Evolutionary conservation across 2,797 vertebrate genomes (phyloP).

Genomic region (Neosalanx taihuensis): DNA sequence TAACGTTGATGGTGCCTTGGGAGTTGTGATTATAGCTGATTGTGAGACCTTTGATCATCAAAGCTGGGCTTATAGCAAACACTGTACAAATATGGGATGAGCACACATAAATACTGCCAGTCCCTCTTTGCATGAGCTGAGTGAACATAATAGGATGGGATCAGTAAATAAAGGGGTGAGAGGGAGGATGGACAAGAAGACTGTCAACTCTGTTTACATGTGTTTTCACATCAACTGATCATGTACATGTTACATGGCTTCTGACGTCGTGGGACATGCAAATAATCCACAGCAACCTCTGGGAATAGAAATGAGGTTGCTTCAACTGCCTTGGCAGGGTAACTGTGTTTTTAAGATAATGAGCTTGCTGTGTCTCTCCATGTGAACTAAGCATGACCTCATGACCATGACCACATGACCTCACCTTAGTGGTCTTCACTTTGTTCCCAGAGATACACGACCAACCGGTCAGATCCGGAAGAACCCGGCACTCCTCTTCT

Average conservation of each 20-base stretch:
- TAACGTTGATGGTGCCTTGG: constrained; percentile 56
- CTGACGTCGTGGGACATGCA: background rate
- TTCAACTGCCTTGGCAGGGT: background rate
- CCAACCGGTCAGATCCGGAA: constrained; percentile 75
- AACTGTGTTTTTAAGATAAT: background rate
- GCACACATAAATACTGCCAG: constrained; percentile 33
- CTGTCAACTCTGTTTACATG: background rate
- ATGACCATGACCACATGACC: constrained; percentile 27
- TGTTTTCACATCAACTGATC: background rate
- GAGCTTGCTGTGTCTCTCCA: background rate
- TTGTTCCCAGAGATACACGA: constrained; percentile 76
- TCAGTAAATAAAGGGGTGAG: background rate
- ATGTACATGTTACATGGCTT: background rate
- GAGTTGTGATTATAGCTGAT: constrained; percentile 54
- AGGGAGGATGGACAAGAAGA: background rate
- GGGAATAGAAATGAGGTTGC: too few relatives aligned
- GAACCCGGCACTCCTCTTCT: constrained; percentile 72
- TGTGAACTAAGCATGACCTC: constrained; percentile 26
- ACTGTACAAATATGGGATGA: constrained; percentile 30
- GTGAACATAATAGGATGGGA: constrained; percentile 7
- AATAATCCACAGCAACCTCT: too few relatives aligned
- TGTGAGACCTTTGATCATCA: constrained; percentile 57
- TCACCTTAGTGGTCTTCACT: constrained; percentile 78
- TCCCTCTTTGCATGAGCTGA: constrained; percentile 25
- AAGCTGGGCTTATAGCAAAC: constrained; percentile 51